Percentiles rank a stretch among this genome's conserved stretches.
Evolutionary conservation across 1,140 invertebrate genomes (phyloP).

Genomic region (Rhyzopertha dominica): DNA sequence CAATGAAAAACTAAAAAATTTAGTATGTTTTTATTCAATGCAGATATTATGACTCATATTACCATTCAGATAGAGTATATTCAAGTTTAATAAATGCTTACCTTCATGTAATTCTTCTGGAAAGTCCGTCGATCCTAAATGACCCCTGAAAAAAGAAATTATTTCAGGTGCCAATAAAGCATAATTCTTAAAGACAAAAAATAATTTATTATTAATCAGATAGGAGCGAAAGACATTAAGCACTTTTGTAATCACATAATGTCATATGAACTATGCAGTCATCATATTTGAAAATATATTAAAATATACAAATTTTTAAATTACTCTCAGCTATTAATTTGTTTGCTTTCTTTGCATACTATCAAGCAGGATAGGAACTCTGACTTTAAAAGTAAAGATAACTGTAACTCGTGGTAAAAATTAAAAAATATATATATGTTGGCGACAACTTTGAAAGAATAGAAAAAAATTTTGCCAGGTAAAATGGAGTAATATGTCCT

Average conservation of each 20-base stretch:
- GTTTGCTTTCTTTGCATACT: too few species aligned
- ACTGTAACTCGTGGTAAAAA: background rate
- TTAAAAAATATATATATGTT: constrained; percentile 3
- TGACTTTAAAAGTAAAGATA: background rate
- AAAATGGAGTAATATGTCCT: too few species aligned
- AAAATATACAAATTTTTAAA: constrained; percentile 4
- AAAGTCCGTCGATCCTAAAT: constrained; percentile 1
- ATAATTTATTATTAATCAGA: constrained; percentile 26
- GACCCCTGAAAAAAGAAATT: background rate
- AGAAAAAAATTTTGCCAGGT: too few species aligned
- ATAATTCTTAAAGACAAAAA: background rate
- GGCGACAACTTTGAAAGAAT: background rate
- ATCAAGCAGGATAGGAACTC: too few species aligned
- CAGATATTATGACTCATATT: background rate
- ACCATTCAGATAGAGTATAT: background rate
- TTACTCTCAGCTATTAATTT: too few species aligned
- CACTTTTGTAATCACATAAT: constrained; percentile 22
- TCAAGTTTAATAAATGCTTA: background rate
- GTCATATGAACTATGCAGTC: constrained; percentile 48
- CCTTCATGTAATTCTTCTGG: background rate
- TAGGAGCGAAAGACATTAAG: constrained; percentile 44
- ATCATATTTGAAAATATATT: constrained; percentile 32
- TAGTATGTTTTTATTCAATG: constrained; percentile 20
- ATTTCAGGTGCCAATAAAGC: background rate
- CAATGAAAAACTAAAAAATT: constrained; percentile 16